Conservation (phyloP, 1,140 invertebrate species). For the Diorhabda sublineata region DNA sequence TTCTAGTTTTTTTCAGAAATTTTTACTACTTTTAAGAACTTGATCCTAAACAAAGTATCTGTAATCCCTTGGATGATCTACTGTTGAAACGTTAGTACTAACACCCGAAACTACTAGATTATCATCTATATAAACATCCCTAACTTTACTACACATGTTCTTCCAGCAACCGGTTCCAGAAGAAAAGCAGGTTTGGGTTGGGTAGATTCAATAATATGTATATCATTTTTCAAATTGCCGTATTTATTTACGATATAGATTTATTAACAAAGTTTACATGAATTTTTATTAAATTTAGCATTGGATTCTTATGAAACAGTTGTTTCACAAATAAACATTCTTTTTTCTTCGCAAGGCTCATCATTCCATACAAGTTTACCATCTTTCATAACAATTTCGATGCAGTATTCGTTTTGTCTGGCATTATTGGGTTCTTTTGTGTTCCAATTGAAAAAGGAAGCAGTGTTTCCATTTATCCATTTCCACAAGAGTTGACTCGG, state of each 20-base stretch:
- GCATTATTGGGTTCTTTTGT: background rate
- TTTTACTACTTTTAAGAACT: background rate
- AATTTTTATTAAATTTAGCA: background rate
- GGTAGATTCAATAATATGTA: no score
- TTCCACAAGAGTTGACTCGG: background rate
- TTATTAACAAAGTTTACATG: no score
- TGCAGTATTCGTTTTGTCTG: background rate
- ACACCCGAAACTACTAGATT: no score
- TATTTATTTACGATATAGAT: no score
- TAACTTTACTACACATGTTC: no score
- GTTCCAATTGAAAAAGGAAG: background rate
- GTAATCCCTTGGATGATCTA: no score
- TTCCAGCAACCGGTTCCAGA: no score
- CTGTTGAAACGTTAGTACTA: no score
- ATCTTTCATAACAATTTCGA: background rate
- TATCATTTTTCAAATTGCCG: no score
- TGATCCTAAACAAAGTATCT: background rate
- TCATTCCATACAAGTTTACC: background rate
- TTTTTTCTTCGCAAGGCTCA: background rate
- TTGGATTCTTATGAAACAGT: background rate
- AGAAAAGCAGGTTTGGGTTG: no score
- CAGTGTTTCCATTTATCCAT: background rate
- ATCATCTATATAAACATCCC: no score
- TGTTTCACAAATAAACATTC: background rate
- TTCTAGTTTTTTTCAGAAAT: no score